Percentiles rank a stretch among this genome's conserved stretches.
These are phyloP conservation scores for Apus apus DNA, from an alignment of 2,113 vertebrate genomes.

Conservation along the genomic window DNA sequence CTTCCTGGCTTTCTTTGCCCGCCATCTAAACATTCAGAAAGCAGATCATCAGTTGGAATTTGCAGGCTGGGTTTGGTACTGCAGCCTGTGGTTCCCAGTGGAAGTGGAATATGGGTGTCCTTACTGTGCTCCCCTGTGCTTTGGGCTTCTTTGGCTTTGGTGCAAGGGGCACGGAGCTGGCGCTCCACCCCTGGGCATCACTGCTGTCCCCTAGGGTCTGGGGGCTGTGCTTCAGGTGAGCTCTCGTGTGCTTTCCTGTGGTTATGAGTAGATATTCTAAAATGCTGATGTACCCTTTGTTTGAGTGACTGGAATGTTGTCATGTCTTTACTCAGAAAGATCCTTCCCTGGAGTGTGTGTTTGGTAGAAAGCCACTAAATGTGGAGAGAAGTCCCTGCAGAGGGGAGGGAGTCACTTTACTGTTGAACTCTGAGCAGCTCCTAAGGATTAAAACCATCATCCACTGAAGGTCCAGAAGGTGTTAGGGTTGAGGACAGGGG, in stretches of 20 bases:
- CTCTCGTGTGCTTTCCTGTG: rapidly evolving
- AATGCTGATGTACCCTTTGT: not conserved
- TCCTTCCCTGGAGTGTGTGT: not conserved
- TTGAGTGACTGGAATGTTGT: not conserved
- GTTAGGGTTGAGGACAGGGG: not conserved
- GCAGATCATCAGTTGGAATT: rapidly evolving
- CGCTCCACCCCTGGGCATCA: rapidly evolving
- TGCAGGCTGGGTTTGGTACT: rapidly evolving
- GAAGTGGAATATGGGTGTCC: rapidly evolving
- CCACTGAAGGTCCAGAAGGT: not conserved
- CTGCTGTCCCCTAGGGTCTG: rapidly evolving
- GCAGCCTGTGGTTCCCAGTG: rapidly evolving
- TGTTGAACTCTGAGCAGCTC: not conserved
- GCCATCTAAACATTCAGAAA: not conserved
- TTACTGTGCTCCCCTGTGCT: rapidly evolving
- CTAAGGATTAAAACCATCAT: not conserved
- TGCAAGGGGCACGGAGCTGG: rapidly evolving
- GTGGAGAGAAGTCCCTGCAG: not conserved
- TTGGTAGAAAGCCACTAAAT: not conserved
- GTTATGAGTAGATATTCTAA: not conserved
- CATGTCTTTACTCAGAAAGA: not conserved
- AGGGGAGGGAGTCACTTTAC: not conserved
- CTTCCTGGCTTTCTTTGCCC: not conserved
- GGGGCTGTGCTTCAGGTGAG: not conserved
- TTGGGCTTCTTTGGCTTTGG: not conserved